Conservation (phyloP, 2,113 vertebrate genomes). For the Phoenicopterus ruber region DNA sequence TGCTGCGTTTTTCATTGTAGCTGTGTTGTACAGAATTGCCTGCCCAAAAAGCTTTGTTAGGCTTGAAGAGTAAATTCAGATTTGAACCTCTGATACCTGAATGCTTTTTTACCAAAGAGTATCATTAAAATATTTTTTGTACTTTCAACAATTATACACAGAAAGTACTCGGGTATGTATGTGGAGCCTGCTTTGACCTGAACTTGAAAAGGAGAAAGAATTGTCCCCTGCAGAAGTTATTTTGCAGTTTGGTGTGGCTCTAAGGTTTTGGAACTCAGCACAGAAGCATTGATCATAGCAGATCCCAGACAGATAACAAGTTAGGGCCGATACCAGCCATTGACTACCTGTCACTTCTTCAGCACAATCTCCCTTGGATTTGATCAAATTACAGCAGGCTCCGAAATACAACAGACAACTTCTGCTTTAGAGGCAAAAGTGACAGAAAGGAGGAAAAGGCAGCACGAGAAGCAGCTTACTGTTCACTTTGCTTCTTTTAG, state of each 20-base stretch:
- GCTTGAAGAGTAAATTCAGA: not conserved
- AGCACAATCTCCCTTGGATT: not conserved
- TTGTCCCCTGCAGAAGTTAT: not conserved
- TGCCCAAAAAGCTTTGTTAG: not conserved
- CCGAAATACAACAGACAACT: not conserved
- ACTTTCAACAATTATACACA: not conserved
- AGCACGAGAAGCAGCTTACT: fast-evolving
- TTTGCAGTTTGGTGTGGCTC: not conserved
- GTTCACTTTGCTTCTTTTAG: not conserved
- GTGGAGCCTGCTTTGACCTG: not conserved
- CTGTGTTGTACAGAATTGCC: not conserved
- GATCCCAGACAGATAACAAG: not conserved
- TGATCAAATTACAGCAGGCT: not conserved
- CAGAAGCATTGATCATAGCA: not conserved
- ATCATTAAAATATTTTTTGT: not conserved
- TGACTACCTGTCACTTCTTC: not conserved
- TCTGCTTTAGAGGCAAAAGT: not conserved
- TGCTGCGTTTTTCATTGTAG: not conserved
- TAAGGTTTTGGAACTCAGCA: not conserved
- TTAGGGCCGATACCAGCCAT: not conserved
- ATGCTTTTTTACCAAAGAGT: not conserved
- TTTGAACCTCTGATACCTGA: not conserved
- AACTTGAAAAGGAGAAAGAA: not conserved
- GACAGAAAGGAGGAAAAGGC: not conserved
- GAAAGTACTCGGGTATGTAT: not conserved